Base-by-base conservation (phyloP, 2,888 invertebrate genomes). In the Drosophila subsilvestris region DNA sequence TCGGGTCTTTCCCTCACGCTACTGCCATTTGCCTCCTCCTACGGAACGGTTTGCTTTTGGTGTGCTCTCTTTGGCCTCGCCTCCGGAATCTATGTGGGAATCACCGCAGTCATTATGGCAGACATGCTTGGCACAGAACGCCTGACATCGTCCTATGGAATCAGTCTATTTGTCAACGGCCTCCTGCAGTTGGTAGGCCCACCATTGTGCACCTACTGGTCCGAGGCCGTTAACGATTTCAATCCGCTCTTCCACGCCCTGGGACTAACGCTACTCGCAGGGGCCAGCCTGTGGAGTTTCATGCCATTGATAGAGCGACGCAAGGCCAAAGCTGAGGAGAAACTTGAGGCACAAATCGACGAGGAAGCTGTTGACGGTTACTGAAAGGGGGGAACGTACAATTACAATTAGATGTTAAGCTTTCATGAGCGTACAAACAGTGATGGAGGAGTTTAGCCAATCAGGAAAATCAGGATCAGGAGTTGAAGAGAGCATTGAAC, bases 61-160 rank as follows among this genome's bases (percentile, higher is more conserved):
- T 97, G 97, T 90, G 94, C 95, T 0, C 88, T 96, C 1, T 97
- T 97, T 86, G 97, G 97, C 2, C 92, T 97, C 17, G 95, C 97
- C 3, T 97, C 97, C 0, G 97, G 97, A 10, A 94, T 96, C 2
- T 97, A 97, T 90, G 96, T 97, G 0, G 97, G 97, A 4, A 95
- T 97, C 14, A 97, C 97, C 0, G 97, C 97, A 0, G 95, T 97
- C 44, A 96, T 97, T 4, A 96, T 97, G 96, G 96, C 97, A 0
- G 97, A 97, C 88, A 95, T 97, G 95, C 90, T 97, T 7, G 97
- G 97, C 0, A 95, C 96, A 0, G 97, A 97, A 78, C 93, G 96
- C n/a, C 91, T 97, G 0, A 96, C 97, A 88, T 96, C 97, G 0
- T 96, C 97, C 0, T 97, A 97, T 82, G 97, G 97, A 1, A 96